Conservation (phyloP, 2,888 invertebrate species). For the Pherbina coryleti region DNA sequence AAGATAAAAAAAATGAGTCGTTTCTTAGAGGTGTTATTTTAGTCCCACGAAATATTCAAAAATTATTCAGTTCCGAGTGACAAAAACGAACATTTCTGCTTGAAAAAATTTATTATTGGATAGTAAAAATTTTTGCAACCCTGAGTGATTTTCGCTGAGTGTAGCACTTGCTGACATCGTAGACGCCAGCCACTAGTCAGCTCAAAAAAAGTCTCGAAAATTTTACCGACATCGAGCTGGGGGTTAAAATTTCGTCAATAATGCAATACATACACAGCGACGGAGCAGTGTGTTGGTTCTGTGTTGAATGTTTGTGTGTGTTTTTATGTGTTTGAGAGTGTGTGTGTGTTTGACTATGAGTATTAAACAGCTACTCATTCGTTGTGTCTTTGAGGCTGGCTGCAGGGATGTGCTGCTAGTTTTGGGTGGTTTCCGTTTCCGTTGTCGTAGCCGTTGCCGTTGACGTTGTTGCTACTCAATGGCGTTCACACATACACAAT, state of each 20-base stretch:
- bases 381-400: neutral
- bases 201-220: constrained; percentile 14
- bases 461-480: neutral
- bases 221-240: neutral
- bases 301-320: constrained; percentile 36
- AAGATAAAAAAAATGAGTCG: no score
- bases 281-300: neutral
- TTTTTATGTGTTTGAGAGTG: constrained; percentile 39
- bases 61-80: no score
- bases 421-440: constrained; percentile 20
- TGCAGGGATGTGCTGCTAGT: neutral
- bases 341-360: constrained; percentile 21
- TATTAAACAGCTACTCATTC: constrained; percentile 21
- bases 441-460: neutral
- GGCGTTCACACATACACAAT: neutral
- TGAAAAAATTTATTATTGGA: no score
- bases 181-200: neutral
- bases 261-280: constrained; percentile 21
- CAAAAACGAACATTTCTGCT: no score
- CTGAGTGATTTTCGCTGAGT: neutral
- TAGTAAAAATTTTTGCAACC: no score
- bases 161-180: neutral
- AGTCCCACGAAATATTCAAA: no score
- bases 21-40: no score
- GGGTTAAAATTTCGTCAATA: constrained; percentile 29